These are phyloP conservation scores for Poeciliopsis gracilis DNA, from an alignment of 2,797 vertebrate genomes.

Conservation along the genomic window DNA sequence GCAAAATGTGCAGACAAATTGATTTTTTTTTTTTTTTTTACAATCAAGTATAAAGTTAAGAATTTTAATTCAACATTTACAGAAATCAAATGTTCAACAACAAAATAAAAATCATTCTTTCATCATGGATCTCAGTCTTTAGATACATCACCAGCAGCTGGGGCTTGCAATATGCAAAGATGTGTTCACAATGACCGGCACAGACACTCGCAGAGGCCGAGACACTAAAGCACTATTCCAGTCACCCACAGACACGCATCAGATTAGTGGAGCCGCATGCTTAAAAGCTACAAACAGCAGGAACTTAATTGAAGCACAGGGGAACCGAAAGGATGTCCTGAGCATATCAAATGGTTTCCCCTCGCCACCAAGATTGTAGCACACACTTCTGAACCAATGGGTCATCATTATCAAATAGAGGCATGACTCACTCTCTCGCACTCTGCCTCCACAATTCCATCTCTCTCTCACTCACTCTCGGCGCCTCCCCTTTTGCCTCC, in stretches of 20 bases:
- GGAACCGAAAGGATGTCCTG: constrained; percentile 65
- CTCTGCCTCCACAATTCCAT: constrained; percentile 15
- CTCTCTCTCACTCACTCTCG: constrained; percentile 22
- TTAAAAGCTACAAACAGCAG: constrained; percentile 76
- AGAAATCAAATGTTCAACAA: neutral
- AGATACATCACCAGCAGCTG: constrained; percentile 52
- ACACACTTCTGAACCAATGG: constrained; percentile 65
- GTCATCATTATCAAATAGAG: constrained; percentile 74
- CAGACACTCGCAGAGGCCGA: neutral
- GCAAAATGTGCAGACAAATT: neutral
- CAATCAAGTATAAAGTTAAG: neutral
- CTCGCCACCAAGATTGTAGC: constrained; percentile 48
- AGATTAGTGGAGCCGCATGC: constrained; percentile 69
- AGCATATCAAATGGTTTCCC: constrained; percentile 61
- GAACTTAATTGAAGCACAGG: constrained; percentile 80
- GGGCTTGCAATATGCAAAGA: constrained; percentile 30
- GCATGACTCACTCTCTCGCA: constrained; percentile 43
- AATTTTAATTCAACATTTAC: neutral
- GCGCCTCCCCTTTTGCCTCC: constrained; percentile 28
- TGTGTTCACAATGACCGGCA: neutral
- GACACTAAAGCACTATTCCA: constrained; percentile 30
- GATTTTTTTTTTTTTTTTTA: no score
- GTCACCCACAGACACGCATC: constrained; percentile 46
- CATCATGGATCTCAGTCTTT: neutral
- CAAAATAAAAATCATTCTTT: neutral